A percentile compares a stretch with the other conserved stretches of the same genome.
These are phyloP conservation scores for Drosophila multiciliata DNA, from an alignment of 2,888 invertebrate genomes.

Conservation along the genomic window DNA sequence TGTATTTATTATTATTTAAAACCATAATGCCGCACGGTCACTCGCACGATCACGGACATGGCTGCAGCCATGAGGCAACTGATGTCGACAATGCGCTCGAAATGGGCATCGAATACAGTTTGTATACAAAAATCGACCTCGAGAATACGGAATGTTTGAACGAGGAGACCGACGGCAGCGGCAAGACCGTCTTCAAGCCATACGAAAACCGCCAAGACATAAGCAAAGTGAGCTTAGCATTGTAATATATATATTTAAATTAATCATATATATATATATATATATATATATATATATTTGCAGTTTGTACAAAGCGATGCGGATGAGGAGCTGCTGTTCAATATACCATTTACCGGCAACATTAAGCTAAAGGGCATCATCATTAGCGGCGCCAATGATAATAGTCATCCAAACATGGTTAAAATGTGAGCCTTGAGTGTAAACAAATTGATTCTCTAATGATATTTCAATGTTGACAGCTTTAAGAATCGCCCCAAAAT, in stretches of 20 bases:
- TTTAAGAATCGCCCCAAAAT: slow-evolving; percentile 97
- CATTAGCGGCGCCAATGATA: slow-evolving; percentile 94
- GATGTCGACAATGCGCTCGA: slow-evolving; percentile 83
- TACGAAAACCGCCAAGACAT: slow-evolving; percentile 94
- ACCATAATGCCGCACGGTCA: slow-evolving; percentile 83
- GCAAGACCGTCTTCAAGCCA: slow-evolving; percentile 95
- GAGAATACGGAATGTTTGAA: slow-evolving; percentile 96
- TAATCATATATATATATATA: neutral
- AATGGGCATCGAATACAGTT: slow-evolving; percentile 87
- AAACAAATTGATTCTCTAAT: neutral
- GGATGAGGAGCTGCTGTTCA: slow-evolving; percentile 97
- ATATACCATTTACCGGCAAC: slow-evolving; percentile 98
- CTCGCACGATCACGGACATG: slow-evolving; percentile 81
- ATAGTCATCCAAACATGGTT: slow-evolving; percentile 93
- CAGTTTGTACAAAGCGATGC: slow-evolving; percentile 98
- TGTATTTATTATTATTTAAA: slow-evolving; percentile 8
- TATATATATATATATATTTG: slow-evolving; percentile 41
- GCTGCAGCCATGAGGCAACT: slow-evolving; percentile 83
- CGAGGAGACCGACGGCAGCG: slow-evolving; percentile 94
- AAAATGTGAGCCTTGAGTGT: slow-evolving; percentile 90
- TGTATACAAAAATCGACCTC: slow-evolving; percentile 95
- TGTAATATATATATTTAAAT: neutral
- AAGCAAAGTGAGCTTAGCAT: slow-evolving; percentile 87
- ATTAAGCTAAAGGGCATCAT: slow-evolving; percentile 97
- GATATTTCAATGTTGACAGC: slow-evolving; percentile 85